These are phyloP conservation scores for Hypothenemus hampei DNA, from an alignment of 1,140 invertebrate species.

Conservation along the genomic window DNA sequence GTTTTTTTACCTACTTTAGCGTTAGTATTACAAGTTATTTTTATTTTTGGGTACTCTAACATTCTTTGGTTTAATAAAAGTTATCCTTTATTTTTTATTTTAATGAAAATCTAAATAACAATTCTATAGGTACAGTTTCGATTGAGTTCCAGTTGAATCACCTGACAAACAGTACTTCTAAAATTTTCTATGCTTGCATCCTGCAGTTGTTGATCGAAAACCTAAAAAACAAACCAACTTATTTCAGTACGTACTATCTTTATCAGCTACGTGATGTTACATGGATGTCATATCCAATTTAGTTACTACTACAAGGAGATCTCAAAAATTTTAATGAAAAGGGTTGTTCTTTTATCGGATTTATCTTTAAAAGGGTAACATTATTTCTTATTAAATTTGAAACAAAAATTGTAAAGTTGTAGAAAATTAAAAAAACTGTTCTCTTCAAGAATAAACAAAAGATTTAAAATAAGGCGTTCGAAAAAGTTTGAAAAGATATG, in stretches of 20 bases:
- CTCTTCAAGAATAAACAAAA: no score
- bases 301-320: constrained; percentile 49
- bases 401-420: no score
- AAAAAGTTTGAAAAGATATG: no score
- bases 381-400: constrained; percentile 42
- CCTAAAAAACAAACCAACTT: constrained; percentile 29
- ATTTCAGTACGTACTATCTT: not conserved
- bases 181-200: constrained; percentile 34
- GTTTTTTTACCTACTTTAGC: no score
- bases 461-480: no score
- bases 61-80: no score
- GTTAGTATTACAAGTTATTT: no score
- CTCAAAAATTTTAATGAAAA: no score
- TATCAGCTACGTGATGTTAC: constrained; percentile 15
- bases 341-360: constrained; percentile 43
- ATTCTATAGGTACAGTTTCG: not conserved
- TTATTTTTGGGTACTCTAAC: no score
- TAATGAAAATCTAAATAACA: no score
- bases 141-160: not conserved
- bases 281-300: constrained; percentile 52
- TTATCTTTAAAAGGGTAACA: constrained; percentile 47
- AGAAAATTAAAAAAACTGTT: no score
- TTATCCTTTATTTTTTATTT: no score
- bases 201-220: constrained; percentile 38
- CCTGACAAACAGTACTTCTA: constrained; percentile 30